Evolutionary conservation across 2,797 vertebrate species (phyloP).

Genomic region (Rousettus madagascariensis): DNA sequence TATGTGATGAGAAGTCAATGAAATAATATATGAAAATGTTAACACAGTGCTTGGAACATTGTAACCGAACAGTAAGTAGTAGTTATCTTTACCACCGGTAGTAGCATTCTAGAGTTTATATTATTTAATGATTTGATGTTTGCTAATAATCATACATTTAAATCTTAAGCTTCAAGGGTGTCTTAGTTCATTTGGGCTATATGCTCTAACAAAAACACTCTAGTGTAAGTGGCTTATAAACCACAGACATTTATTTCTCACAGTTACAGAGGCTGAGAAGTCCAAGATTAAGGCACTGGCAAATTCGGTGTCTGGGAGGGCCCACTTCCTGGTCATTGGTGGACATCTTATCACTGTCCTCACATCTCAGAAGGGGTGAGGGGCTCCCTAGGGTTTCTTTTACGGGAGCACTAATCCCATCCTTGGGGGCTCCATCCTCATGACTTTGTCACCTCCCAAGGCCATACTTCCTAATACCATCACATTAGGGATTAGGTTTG

Average conservation of each 20-base stretch:
- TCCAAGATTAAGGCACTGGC: not conserved
- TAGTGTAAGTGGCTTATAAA: not conserved
- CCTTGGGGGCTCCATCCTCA: not conserved
- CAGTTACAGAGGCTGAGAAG: not conserved
- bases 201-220: not conserved
- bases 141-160: not conserved
- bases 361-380: not conserved
- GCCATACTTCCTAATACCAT: not conserved
- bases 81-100: not conserved
- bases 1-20: not conserved
- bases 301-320: not conserved
- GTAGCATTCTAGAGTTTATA: not conserved
- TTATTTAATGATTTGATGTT: not conserved
- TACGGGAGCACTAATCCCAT: not conserved
- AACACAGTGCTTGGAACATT: not conserved
- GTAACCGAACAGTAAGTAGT: not conserved
- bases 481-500: not conserved
- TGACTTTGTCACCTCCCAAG: not conserved
- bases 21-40: not conserved
- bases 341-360: not conserved
- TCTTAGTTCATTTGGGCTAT: not conserved
- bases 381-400: not conserved
- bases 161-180: not conserved
- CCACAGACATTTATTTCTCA: not conserved
- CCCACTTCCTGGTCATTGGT: not conserved